Evolutionary conservation across 2,888 invertebrate genomes (phyloP), one percentile per base, ranked within the genome.

Genomic region (Oscheius sp.): DNA sequence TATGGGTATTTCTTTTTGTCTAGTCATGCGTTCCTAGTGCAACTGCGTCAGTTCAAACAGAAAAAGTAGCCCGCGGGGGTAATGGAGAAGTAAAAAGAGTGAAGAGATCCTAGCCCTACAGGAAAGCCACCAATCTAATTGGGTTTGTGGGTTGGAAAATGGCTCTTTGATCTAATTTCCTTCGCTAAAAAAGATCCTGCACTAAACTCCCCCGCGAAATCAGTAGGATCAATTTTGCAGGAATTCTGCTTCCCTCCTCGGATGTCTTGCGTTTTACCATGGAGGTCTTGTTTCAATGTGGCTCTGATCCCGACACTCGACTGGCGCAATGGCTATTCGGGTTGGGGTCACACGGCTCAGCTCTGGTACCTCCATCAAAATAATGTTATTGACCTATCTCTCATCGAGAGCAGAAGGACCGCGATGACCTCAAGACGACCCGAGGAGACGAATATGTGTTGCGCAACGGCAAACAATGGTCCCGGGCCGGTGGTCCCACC

Each of bases 301-400:
- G 29, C 29, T 58, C 29, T 13, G 29, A 41, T 61, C 21, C 49
- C 49, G 52, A 49, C 66, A 66, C 49, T 66, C 66, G 66, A 66
- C 66, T 66, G 66, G 66, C 66, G 66, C 66, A 66, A 66, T 35
- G 52, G 52, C 29, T 52, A 66, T 66, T 66, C 66, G 66, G 52
- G 16, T 21, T 27, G 52, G 35, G 66, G 52, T 66, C 66, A 66
- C 16, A 49, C 52, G 49, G 27, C 52, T 16, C 16, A 6, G 21
- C 52, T 66, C 66, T 66, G 66, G 13, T 29, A 49, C 49, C 66
- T 66, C 66, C 21, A n/a, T 1, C 13, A 46, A 43, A 52, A 46
- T 27, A 23, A 27, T 49, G 52, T 9, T 52, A 1, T 16, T 16
- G 16, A 29, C 29, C n/a, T 29, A n/a, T 29, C 52, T 49, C 52